Evolutionary conservation across 2,113 vertebrate species (phyloP), one percentile per base, ranked within the genome.

Genomic region (Fukomys damarensis): DNA sequence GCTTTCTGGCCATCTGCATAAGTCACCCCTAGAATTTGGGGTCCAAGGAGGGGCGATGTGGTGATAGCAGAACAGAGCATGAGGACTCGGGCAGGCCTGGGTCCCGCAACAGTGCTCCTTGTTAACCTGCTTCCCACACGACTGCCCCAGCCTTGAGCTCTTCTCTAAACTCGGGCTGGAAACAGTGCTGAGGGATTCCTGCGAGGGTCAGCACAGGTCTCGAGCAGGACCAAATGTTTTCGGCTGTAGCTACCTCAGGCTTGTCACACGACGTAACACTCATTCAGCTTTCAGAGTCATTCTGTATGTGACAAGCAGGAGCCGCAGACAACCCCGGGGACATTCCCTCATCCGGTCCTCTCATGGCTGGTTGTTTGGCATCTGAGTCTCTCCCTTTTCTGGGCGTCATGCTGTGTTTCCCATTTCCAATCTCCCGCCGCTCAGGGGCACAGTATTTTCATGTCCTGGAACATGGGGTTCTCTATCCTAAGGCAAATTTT

Each of bases 1-100:
- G 24, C 58, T 83, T 90, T 84, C 52, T 87, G 43, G 38, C 17
- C 52, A 43, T 90, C 38, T 63, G 14, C 70, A 58, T 80, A 92
- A 74, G 84, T 65, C 56, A 58, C 68, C 79, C 86, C 28, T 72
- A 92, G 65, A 92, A 84, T 84, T n/a, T 72, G 35, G 22, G 28
- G 90, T 59, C 80, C 88, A 76, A 86, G 68, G 38, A 49, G 5
- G 6, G 77, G 76, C 90, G 86, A 20, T 46, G 3, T 58, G 12
- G 26, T 80, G 65, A 32, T 19, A 81, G 38, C n/a, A 72, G 20
- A 12, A 2, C 7, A 12, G 7, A 56, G 41, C 28, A 26, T 6
- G 24, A 16, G 19, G n/a, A 61, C 54, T 76, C 22, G 66, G 66
- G n/a, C 49, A 43, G 54, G 3, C 28, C 54, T 5, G 12, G 30